These are phyloP conservation scores for Argyra leucocephala DNA, from an alignment of 2,888 invertebrate species.

Conservation along the genomic window DNA sequence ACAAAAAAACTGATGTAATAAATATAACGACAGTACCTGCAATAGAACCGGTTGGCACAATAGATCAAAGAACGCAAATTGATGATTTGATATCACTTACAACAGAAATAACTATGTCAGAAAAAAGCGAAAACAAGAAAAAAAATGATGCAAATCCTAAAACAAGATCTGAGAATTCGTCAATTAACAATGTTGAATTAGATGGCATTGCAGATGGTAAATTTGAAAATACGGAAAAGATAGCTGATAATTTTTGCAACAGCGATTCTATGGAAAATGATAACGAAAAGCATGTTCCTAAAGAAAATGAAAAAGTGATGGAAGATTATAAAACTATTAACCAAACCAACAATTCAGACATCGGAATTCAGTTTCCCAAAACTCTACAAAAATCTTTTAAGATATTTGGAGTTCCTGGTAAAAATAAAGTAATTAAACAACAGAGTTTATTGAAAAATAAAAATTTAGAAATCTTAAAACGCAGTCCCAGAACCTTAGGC, in stretches of 20 bases:
- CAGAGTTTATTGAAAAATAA: constrained; percentile 21
- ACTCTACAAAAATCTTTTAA: background rate
- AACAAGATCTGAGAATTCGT: no score
- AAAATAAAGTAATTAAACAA: constrained; percentile 19
- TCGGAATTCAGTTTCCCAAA: background rate
- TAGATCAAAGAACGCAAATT: no score
- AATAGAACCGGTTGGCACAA: no score
- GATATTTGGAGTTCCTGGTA: background rate
- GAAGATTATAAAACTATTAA: background rate
- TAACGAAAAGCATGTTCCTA: background rate
- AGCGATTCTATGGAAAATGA: background rate
- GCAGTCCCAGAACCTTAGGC: constrained; percentile 18
- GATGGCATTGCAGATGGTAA: no score
- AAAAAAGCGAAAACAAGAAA: no score
- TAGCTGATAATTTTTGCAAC: background rate
- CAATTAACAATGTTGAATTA: no score
- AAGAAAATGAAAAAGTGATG: background rate
- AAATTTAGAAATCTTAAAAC: constrained; percentile 17
- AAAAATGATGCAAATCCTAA: no score
- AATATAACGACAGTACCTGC: no score
- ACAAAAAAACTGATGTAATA: no score
- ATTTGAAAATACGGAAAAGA: background rate
- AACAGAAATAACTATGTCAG: no score
- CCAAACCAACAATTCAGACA: background rate
- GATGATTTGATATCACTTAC: no score